Conservation (phyloP, 2,113 vertebrate species). For the Struthio camelus region DNA sequence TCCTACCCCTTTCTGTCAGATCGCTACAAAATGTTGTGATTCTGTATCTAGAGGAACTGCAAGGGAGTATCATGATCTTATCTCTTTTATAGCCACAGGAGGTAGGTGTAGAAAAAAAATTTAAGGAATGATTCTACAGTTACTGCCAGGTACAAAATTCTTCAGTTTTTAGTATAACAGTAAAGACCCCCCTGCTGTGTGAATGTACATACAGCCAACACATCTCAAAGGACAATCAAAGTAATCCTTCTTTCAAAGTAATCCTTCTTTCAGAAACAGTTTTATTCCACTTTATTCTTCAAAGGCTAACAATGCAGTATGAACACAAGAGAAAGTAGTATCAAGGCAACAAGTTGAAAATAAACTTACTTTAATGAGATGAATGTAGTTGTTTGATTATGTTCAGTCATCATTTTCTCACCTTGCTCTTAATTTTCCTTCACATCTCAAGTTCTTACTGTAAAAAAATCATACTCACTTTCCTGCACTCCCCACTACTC, state of each 20-base stretch:
- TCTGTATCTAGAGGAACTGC: background rate
- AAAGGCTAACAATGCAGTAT: background rate
- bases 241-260: background rate
- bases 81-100: background rate
- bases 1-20: background rate
- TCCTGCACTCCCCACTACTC: background rate
- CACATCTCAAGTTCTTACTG: background rate
- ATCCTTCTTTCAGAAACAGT: background rate
- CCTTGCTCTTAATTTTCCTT: constrained; percentile 3
- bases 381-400: background rate
- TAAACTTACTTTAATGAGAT: constrained; percentile 33
- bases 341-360: constrained; percentile 8
- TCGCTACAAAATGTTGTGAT: background rate
- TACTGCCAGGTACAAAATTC: background rate
- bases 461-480: background rate
- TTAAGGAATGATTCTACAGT: background rate
- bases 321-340: background rate
- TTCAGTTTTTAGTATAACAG: background rate
- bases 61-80: background rate
- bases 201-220: background rate
- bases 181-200: background rate
- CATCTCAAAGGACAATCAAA: background rate
- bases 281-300: constrained; percentile 10
- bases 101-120: background rate
- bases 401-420: background rate